These are phyloP conservation scores for Simalia tracyae DNA, from an alignment of 2,797 vertebrate species.

Conservation along the genomic window DNA sequence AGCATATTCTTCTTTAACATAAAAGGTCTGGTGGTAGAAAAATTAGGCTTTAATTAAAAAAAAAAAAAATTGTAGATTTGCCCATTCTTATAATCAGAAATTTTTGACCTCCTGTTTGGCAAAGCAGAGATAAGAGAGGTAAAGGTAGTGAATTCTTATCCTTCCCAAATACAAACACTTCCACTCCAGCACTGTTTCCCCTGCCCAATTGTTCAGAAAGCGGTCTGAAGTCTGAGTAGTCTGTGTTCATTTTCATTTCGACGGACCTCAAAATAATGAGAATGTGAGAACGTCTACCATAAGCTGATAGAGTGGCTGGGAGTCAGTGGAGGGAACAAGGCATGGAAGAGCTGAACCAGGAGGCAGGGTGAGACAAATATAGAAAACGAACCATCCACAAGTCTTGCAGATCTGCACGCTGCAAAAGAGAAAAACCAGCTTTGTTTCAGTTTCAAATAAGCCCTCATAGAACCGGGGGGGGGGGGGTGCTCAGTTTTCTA, in stretches of 20 bases:
- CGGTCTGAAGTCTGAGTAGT: neutral
- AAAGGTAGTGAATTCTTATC: neutral
- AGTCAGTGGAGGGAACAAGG: neutral
- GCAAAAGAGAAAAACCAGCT: neutral
- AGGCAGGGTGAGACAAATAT: neutral
- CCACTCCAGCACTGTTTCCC: neutral
- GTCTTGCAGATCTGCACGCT: neutral
- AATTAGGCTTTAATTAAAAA: neutral
- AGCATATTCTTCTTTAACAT: slow-evolving; percentile 25
- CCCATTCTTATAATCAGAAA: neutral
- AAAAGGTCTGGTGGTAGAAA: slow-evolving; percentile 14
- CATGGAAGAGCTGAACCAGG: neutral
- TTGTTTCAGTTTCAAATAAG: neutral
- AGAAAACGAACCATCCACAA: neutral
- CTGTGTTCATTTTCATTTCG: neutral
- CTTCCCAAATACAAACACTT: neutral
- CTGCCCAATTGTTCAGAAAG: neutral
- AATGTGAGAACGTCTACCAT: neutral
- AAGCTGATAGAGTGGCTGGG: neutral
- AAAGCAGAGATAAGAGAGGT: neutral
- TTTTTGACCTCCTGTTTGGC: neutral
- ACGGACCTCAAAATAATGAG: neutral
- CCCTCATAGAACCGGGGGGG: no score
- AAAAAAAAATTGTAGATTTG: neutral
- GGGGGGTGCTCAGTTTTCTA: no score